These are phyloP conservation scores for Poecilus cupreus DNA, from an alignment of 2,888 invertebrate genomes.

Conservation along the genomic window DNA sequence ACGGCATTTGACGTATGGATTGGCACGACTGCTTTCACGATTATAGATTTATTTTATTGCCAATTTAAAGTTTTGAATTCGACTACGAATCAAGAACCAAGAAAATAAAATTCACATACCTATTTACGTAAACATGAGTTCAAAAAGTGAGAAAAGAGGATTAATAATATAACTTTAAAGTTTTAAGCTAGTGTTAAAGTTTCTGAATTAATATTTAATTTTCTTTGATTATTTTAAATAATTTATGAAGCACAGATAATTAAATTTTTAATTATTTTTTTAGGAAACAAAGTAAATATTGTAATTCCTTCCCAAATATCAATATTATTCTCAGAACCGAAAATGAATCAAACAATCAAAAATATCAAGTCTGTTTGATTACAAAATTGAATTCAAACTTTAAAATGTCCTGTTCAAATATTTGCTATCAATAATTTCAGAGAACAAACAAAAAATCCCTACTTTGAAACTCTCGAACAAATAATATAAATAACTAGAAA, in stretches of 20 bases:
- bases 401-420: slow-evolving; percentile 1
- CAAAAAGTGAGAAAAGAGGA: too few species aligned
- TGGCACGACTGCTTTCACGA: too few species aligned
- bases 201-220: too few species aligned
- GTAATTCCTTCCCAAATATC: neutral
- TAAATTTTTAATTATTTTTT: neutral
- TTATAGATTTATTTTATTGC: neutral
- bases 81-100: too few species aligned
- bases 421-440: neutral
- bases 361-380: neutral
- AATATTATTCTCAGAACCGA: neutral
- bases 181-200: too few species aligned
- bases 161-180: too few species aligned
- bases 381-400: slow-evolving; percentile 24
- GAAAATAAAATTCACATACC: too few species aligned
- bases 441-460: neutral
- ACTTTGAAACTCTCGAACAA: neutral
- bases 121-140: too few species aligned
- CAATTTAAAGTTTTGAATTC: neutral
- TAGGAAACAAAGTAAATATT: neutral
- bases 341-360: neutral
- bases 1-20: neutral
- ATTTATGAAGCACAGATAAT: neutral
- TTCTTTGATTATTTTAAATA: neutral
- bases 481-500: neutral